phyloP scores from a whole-genome alignment of 2,888 invertebrate species.

The Volucella inflata region DNA sequence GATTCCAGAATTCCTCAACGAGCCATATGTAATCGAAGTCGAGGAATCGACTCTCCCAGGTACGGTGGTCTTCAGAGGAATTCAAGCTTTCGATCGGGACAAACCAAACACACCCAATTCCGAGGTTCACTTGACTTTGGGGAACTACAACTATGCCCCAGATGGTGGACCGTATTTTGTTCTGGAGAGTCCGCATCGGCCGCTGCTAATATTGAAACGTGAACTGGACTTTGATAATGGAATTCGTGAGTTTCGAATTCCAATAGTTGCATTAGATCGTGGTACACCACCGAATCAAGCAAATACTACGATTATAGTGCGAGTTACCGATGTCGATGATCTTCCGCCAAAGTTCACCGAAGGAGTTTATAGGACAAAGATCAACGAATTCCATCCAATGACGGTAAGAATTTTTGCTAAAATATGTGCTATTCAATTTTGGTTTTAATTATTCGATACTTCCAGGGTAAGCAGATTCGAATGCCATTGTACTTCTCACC shows the following conservation, averaged over 20 bases:
- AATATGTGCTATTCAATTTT: not conserved
- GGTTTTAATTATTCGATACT: constrained; percentile 38
- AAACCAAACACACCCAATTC: constrained; percentile 95
- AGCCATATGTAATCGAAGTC: constrained; percentile 91
- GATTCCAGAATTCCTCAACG: constrained; percentile 89
- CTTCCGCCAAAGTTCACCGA: constrained; percentile 92
- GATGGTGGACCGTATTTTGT: constrained; percentile 86
- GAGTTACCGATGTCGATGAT: constrained; percentile 92
- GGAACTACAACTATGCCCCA: constrained; percentile 84
- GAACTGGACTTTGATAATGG: constrained; percentile 92
- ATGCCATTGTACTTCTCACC: constrained; percentile 88
- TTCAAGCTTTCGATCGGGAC: constrained; percentile 92
- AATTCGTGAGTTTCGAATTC: constrained; percentile 89
- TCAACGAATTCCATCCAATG: constrained; percentile 92
- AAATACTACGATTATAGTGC: constrained; percentile 89
- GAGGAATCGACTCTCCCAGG: constrained; percentile 92
- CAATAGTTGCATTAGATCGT: constrained; percentile 92
- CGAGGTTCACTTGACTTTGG: constrained; percentile 92
- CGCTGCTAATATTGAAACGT: constrained; percentile 89
- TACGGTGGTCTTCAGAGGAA: constrained; percentile 91
- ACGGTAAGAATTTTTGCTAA: constrained; percentile 85
- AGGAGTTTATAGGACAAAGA: constrained; percentile 90
- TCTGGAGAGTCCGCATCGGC: constrained; percentile 91
- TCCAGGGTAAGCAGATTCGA: constrained; percentile 89
- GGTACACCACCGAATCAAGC: constrained; percentile 90